A percentile compares a stretch with the other conserved stretches of the same genome.
Conservation (phyloP, 2,113 vertebrate genomes). For the Cromileptes altivelis region DNA sequence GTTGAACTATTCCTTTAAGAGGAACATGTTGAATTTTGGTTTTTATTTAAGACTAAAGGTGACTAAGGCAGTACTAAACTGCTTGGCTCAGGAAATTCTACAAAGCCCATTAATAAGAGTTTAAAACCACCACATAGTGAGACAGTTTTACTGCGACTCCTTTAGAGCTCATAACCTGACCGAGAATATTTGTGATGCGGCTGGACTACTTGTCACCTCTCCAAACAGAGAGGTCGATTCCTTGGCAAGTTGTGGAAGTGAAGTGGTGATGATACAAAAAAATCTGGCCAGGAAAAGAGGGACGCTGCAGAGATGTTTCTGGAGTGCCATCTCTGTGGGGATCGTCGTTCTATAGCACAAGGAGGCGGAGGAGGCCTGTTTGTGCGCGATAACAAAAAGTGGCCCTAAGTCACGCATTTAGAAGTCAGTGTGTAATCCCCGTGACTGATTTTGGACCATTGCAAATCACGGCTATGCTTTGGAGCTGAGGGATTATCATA, state of each 20-base stretch:
- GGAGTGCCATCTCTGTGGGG: constrained; percentile 32
- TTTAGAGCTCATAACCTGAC: background rate
- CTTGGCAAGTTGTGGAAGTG: background rate
- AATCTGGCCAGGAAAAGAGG: constrained; percentile 14
- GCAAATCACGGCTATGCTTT: constrained; percentile 52
- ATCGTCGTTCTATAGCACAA: constrained; percentile 22
- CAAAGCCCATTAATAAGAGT: constrained; percentile 9
- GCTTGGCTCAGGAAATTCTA: background rate
- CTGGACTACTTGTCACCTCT: constrained; percentile 8
- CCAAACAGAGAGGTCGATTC: constrained; percentile 4
- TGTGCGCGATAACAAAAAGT: constrained; percentile 72
- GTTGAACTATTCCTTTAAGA: background rate
- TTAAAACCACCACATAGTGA: constrained; percentile 14
- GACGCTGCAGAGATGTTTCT: constrained; percentile 12
- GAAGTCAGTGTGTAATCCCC: constrained; percentile 75
- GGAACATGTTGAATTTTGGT: background rate
- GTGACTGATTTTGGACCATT: constrained; percentile 68
- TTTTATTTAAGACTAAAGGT: constrained; percentile 7
- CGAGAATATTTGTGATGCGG: constrained; percentile 19
- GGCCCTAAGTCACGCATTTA: constrained; percentile 61
- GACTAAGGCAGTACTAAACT: background rate
- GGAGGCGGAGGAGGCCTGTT: constrained; percentile 50
- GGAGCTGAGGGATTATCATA: constrained; percentile 63
- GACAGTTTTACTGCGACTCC: constrained; percentile 34
- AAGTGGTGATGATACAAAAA: constrained; percentile 6